phyloP scores from a whole-genome alignment of 2,113 vertebrate genomes.

The Rhabdomys dilectus region DNA sequence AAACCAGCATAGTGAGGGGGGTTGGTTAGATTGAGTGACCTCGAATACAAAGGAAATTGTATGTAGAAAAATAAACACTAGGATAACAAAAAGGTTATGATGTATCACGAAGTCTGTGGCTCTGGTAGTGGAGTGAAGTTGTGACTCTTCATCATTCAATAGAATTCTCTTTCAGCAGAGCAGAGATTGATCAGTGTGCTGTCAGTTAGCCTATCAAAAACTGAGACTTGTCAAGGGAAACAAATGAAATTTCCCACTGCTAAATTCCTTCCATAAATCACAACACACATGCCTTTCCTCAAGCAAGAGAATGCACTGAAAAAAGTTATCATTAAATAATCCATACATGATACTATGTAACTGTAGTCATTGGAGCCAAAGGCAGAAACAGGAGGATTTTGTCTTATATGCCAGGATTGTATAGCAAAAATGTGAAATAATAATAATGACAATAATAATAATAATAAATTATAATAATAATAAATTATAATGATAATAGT shows the following conservation, averaged over 20 bases:
- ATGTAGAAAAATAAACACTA: not conserved
- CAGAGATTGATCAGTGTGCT: constrained; percentile 51
- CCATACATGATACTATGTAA: not conserved
- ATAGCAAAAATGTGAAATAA: not conserved
- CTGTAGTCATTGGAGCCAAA: not conserved
- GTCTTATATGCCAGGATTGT: fast-evolving
- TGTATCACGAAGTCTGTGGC: not conserved
- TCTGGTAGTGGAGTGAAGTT: not conserved
- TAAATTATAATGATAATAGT: not conserved
- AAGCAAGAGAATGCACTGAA: constrained; percentile 30
- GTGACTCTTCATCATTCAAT: constrained; percentile 38
- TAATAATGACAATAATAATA: not conserved
- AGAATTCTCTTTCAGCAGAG: constrained; percentile 1
- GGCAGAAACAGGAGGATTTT: not conserved
- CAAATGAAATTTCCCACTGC: constrained; percentile 27
- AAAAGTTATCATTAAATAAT: not conserved
- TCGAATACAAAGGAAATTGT: not conserved
- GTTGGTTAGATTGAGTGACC: not conserved
- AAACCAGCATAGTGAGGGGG: not conserved
- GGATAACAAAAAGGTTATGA: not conserved
- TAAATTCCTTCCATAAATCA: constrained; percentile 57
- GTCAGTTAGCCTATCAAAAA: constrained; percentile 34
- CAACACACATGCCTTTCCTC: constrained; percentile 30
- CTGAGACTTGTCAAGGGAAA: constrained; percentile 35
- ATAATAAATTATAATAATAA: not conserved